Evolutionary conservation across 2,888 invertebrate species (phyloP).

Genomic region (Artemia sinica): DNA sequence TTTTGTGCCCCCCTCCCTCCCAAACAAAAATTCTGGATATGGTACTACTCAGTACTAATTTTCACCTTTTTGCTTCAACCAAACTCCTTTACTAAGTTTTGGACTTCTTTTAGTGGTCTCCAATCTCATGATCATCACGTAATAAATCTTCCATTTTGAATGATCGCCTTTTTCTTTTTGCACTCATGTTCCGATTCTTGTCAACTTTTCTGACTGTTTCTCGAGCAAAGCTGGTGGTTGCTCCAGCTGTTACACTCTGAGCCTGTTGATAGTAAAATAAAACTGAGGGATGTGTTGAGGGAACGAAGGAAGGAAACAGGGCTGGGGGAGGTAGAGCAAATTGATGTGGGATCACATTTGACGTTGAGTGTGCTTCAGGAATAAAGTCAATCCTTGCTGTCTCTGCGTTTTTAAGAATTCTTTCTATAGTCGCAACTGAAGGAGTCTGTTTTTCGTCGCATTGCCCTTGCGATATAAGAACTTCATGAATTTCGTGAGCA

Average conservation of each 20-base stretch:
- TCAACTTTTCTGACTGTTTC: no score
- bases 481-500: constrained; percentile 88
- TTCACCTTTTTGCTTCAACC: no score
- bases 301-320: no score
- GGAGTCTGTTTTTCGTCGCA: constrained; percentile 60
- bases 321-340: neutral
- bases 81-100: no score
- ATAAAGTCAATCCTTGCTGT: constrained; percentile 23
- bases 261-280: neutral
- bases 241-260: no score
- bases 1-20: no score
- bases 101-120: no score
- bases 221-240: no score
- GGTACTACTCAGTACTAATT: no score
- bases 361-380: constrained; percentile 31
- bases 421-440: constrained; percentile 82
- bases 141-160: neutral
- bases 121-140: neutral
- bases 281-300: neutral
- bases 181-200: no score
- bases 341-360: constrained; percentile 29
- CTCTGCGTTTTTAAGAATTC: constrained; percentile 73
- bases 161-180: neutral
- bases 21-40: no score
- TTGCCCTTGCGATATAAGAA: constrained; percentile 67